Evolutionary conservation across 2,888 invertebrate species (phyloP).

Genomic region (Cloeon dipterum): DNA sequence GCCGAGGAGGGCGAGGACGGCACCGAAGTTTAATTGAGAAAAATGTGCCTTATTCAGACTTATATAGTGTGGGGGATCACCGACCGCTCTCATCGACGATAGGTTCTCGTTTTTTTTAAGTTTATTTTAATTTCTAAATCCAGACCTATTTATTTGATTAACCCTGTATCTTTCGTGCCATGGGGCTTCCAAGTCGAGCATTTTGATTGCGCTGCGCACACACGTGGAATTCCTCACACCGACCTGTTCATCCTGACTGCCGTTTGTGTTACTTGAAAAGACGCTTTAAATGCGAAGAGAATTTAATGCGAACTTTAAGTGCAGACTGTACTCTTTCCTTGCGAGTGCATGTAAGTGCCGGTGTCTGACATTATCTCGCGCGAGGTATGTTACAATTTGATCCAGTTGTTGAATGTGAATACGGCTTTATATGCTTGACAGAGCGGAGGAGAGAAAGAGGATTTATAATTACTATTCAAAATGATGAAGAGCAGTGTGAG

Average conservation of each 20-base stretch:
- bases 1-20: conserved; percentile 78
- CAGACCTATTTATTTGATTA: neutral
- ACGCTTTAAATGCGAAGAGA: too few species aligned
- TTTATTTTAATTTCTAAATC: neutral
- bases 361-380: too few species aligned
- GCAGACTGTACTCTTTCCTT: too few species aligned
- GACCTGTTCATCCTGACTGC: too few species aligned
- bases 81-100: too few species aligned
- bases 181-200: neutral
- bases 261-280: too few species aligned
- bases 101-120: too few species aligned
- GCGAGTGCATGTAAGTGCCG: too few species aligned
- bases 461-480: neutral
- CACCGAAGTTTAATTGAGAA: conserved; percentile 34
- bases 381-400: too few species aligned
- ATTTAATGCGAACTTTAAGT: too few species aligned
- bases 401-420: neutral
- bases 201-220: neutral
- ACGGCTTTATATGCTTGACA: neutral
- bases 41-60: neutral
- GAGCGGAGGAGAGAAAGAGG: neutral
- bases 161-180: neutral
- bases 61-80: too few species aligned
- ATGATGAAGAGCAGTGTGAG: neutral
- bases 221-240: neutral